Percentiles rank a stretch among this genome's conserved stretches.
phyloP scores from a whole-genome alignment of 2,888 invertebrate species.

The Ceraclea dissimilis region DNA sequence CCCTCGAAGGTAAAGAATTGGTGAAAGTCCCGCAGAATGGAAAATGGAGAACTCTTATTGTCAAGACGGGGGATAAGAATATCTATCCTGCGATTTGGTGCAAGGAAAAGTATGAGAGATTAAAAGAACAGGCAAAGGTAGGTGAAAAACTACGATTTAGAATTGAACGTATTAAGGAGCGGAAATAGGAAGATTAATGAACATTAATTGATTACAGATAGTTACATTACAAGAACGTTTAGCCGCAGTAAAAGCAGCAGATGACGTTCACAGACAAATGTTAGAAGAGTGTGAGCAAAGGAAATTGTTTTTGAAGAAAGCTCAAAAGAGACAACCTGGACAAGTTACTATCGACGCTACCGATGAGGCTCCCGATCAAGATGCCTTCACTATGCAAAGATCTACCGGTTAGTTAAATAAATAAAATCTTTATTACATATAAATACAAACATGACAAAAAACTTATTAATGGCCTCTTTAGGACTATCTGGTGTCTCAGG shows the following conservation, averaged over 20 bases:
- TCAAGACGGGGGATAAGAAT: conserved; percentile 46
- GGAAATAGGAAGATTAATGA: background rate
- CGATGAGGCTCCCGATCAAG: conserved; percentile 46
- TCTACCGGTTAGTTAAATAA: conserved; percentile 36
- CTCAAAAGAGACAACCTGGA: conserved; percentile 38
- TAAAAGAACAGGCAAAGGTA: conserved; percentile 53
- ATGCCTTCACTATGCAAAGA: conserved; percentile 38
- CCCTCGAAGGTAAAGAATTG: conserved; percentile 31
- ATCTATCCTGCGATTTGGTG: conserved; percentile 53
- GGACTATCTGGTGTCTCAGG: too few species aligned
- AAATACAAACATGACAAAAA: background rate
- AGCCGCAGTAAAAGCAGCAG: conserved; percentile 36
- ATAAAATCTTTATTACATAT: too few species aligned
- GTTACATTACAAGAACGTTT: conserved; percentile 41
- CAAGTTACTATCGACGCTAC: conserved; percentile 36
- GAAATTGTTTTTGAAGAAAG: conserved; percentile 45
- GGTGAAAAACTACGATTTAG: too few species aligned
- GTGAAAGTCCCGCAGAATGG: conserved; percentile 36
- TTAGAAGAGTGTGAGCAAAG: conserved; percentile 51
- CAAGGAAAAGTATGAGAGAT: conserved; percentile 50
- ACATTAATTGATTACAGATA: conserved; percentile 26
- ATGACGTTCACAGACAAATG: conserved; percentile 40
- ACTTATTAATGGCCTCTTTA: too few species aligned
- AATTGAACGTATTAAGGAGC: background rate
- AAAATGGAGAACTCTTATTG: conserved; percentile 40